phyloP scores from a whole-genome alignment of 2,797 vertebrate species.

The Leucoraja ocellata region DNA sequence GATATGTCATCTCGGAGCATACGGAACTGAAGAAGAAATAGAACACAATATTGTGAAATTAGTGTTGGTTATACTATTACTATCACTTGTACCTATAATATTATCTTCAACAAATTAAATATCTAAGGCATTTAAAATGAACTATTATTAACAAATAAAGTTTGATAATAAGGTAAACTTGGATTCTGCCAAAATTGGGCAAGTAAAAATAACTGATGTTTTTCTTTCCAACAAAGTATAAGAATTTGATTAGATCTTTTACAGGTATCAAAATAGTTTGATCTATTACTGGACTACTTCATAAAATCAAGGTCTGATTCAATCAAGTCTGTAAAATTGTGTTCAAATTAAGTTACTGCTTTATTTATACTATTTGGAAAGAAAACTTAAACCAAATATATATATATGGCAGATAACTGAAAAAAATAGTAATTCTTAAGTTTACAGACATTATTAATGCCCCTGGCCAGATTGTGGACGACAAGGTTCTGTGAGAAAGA shows the following conservation, averaged over 20 bases:
- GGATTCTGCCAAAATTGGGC: neutral
- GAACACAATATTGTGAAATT: neutral
- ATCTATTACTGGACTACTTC: neutral
- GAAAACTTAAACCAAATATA: neutral
- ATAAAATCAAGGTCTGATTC: neutral
- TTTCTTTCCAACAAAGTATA: neutral
- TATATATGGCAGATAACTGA: neutral
- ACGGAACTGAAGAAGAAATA: too few species aligned
- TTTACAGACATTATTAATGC: neutral
- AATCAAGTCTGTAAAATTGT: neutral
- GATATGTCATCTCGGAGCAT: too few species aligned
- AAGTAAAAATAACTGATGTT: neutral
- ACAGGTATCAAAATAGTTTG: neutral
- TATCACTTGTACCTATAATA: too few species aligned
- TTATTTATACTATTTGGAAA: neutral
- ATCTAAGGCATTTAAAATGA: neutral
- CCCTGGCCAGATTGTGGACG: neutral
- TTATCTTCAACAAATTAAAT: neutral
- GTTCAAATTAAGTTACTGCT: neutral
- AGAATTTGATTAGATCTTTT: neutral
- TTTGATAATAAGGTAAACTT: neutral
- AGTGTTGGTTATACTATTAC: neutral
- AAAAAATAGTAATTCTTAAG: neutral
- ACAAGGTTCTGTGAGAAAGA: neutral
- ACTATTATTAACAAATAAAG: neutral